phyloP scores from a whole-genome alignment of 2,797 vertebrate species.

The Helarctos malayanus region DNA sequence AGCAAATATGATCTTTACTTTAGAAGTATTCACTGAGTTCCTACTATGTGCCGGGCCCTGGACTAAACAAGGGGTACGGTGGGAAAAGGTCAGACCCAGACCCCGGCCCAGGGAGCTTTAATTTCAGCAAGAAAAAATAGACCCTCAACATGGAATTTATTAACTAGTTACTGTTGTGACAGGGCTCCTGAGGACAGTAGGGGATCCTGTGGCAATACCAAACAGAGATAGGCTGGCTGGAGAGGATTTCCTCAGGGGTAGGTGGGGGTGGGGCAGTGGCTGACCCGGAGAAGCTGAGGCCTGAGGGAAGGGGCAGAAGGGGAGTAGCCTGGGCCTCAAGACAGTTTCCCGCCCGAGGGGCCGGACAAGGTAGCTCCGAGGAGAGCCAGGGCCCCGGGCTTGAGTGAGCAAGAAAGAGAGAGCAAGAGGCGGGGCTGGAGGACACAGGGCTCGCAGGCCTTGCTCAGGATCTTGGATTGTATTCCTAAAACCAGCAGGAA shows the following conservation, averaged over 20 bases:
- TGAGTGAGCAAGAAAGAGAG: not conserved
- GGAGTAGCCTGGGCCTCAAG: too few species aligned
- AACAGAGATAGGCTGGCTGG: not conserved
- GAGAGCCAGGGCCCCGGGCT: not conserved
- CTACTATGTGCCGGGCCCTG: not conserved
- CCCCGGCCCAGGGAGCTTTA: not conserved
- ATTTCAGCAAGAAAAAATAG: not conserved
- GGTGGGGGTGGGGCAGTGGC: fast-evolving
- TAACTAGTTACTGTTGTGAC: not conserved
- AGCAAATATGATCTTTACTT: not conserved
- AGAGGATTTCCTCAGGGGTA: not conserved
- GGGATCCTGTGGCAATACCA: not conserved
- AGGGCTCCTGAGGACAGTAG: not conserved
- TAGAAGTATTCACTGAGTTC: not conserved
- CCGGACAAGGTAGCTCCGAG: too few species aligned
- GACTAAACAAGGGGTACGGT: not conserved
- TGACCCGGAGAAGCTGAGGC: not conserved
- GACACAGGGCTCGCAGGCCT: not conserved
- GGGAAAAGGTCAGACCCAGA: not conserved
- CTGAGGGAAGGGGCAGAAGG: not conserved
- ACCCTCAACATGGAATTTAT: not conserved
- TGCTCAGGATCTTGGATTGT: not conserved
- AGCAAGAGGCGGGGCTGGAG: not conserved
- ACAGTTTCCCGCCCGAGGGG: too few species aligned
- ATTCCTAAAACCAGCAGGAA: not conserved